Conservation (phyloP, 1,140 invertebrate species). For the Philopotamus ludificatus region DNA sequence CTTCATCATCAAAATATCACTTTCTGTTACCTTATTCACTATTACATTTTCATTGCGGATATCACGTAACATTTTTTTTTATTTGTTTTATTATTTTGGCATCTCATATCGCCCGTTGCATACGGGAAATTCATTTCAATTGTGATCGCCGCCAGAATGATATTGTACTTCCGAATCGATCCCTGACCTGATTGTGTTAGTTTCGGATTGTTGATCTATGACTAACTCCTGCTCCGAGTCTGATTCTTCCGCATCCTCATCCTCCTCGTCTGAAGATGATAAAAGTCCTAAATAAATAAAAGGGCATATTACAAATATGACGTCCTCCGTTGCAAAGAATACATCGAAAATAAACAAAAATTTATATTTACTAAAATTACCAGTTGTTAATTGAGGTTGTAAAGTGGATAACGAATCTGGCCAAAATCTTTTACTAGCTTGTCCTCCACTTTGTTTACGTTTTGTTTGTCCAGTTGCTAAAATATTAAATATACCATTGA, state of each 20-base stretch:
- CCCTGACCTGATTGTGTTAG: not conserved
- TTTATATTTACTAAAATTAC: slow-evolving; percentile 40
- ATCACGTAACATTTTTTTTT: slow-evolving; percentile 15
- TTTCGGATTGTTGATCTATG: slow-evolving; percentile 35
- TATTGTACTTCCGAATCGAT: slow-evolving; percentile 24
- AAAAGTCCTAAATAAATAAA: slow-evolving; percentile 46
- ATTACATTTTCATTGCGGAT: not conserved
- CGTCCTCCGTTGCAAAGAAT: not conserved
- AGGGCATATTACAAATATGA: not conserved
- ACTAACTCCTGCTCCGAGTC: slow-evolving; percentile 47
- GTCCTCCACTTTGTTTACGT: slow-evolving; percentile 47
- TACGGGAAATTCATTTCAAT: not conserved
- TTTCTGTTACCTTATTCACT: not conserved
- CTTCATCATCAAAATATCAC: slow-evolving; percentile 9
- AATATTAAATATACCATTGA: slow-evolving; percentile 11
- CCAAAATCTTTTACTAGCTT: slow-evolving; percentile 54
- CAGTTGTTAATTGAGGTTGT: slow-evolving; percentile 54
- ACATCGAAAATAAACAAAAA: not conserved
- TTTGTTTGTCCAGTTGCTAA: slow-evolving; percentile 53
- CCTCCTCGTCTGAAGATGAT: slow-evolving; percentile 53
- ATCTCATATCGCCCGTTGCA: slow-evolving; percentile 13
- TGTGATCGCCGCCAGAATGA: slow-evolving; percentile 15
- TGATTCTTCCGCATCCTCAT: slow-evolving; percentile 49
- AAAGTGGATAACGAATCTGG: slow-evolving; percentile 49
- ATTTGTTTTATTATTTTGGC: slow-evolving; percentile 21